phyloP scores from a whole-genome alignment of 2,113 vertebrate species.

The Scalopus aquaticus region DNA sequence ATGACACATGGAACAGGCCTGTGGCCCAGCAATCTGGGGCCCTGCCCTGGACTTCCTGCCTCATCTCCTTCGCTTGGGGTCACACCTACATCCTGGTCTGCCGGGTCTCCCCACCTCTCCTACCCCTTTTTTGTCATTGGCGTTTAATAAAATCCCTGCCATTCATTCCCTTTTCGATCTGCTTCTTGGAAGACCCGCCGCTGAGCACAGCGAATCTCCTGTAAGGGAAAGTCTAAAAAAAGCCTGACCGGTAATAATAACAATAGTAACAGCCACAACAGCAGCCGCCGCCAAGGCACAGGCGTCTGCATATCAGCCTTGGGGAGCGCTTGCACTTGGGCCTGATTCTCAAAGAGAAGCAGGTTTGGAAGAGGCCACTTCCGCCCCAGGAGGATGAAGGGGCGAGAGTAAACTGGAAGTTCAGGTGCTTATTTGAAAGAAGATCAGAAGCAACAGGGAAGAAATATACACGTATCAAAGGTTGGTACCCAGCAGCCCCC shows the following conservation, averaged over 20 bases:
- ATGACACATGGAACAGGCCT: no score
- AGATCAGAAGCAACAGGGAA: background rate
- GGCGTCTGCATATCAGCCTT: background rate
- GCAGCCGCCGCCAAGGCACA: no score
- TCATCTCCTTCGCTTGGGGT: background rate
- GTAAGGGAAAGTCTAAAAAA: background rate
- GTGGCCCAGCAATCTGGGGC: no score
- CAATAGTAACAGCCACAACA: background rate
- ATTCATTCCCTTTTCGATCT: background rate
- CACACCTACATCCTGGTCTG: background rate
- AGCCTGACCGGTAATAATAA: background rate
- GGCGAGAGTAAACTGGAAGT: background rate
- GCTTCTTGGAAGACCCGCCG: background rate
- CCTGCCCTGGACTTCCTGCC: background rate
- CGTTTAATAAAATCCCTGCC: background rate
- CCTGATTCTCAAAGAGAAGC: background rate
- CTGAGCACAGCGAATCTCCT: background rate
- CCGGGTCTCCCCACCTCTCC: background rate
- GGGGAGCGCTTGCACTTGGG: background rate
- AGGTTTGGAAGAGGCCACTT: background rate
- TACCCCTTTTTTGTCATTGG: background rate
- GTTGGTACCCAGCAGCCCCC: background rate
- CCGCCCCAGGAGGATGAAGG: background rate
- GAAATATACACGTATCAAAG: background rate
- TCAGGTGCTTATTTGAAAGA: background rate